A percentile compares a stretch with the other conserved stretches of the same genome.
Conservation (phyloP, 2,113 vertebrate species). For the Xiphophorus maculatus region DNA sequence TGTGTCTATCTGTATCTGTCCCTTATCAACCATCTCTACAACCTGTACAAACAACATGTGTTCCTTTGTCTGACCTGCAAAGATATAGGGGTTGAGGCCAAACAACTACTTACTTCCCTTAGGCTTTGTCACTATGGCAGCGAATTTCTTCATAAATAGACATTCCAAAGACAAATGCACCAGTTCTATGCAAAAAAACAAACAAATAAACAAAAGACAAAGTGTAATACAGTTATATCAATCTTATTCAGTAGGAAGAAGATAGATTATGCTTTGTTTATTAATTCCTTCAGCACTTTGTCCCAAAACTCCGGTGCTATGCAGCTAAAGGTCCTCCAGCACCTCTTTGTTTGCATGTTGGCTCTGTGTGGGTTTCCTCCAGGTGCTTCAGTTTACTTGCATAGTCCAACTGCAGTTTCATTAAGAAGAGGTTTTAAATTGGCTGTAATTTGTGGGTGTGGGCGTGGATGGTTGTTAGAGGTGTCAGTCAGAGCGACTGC, state of each 20-base stretch:
- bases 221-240: not conserved
- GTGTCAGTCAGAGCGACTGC: slow-evolving; percentile 4
- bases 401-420: not conserved
- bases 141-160: not conserved
- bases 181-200: not conserved
- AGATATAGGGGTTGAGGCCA: slow-evolving; percentile 31
- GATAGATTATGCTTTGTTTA: too few species aligned
- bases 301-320: not conserved
- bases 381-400: not conserved
- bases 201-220: too few species aligned
- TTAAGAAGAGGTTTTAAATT: not conserved
- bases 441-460: not conserved
- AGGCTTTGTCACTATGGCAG: slow-evolving; percentile 15
- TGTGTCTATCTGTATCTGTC: not conserved
- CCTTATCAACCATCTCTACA: slow-evolving; percentile 31
- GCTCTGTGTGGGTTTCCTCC: not conserved
- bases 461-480: not conserved
- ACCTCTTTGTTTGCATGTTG: not conserved
- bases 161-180: not conserved
- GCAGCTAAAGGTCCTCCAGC: not conserved
- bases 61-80: slow-evolving; percentile 23
- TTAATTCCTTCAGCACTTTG: not conserved
- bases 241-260: not conserved
- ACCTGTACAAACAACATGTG: slow-evolving; percentile 54
- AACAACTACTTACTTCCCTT: slow-evolving; percentile 44